These are phyloP conservation scores for Lepidurus packardi DNA, from an alignment of 1,140 invertebrate genomes.

Conservation along the genomic window DNA sequence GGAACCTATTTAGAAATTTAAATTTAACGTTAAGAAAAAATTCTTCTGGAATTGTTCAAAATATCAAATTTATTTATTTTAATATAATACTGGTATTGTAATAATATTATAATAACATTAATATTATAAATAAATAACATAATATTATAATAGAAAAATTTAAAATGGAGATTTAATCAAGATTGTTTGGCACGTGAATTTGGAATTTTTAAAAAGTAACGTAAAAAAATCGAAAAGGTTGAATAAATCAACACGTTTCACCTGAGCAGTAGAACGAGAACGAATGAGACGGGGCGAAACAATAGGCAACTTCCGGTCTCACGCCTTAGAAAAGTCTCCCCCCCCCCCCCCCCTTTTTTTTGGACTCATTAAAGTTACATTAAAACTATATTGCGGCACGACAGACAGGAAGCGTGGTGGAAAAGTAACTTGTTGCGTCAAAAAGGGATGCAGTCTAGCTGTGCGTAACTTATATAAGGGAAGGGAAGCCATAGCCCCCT, in stretches of 20 bases:
- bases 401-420: constrained; percentile 1
- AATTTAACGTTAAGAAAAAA: no score
- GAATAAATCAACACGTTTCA: background rate
- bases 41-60: no score
- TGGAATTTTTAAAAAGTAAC: no score
- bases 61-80: no score
- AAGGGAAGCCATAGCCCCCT: background rate
- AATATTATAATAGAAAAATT: no score
- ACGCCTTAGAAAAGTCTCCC: background rate
- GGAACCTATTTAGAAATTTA: no score
- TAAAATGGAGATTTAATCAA: no score
- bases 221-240: background rate
- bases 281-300: constrained; percentile 1
- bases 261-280: constrained; percentile 16
- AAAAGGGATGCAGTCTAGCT: background rate
- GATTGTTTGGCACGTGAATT: no score
- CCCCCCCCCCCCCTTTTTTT: background rate
- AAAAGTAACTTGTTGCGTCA: background rate
- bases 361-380: background rate
- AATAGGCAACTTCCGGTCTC: background rate
- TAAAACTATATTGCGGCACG: background rate
- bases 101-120: no score
- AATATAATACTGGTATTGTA: no score
- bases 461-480: background rate
- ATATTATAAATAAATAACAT: no score